A percentile compares a stretch with the other conserved stretches of the same genome.
Conservation (phyloP, 2,113 vertebrate genomes). For the Saccopteryx bilineata region DNA sequence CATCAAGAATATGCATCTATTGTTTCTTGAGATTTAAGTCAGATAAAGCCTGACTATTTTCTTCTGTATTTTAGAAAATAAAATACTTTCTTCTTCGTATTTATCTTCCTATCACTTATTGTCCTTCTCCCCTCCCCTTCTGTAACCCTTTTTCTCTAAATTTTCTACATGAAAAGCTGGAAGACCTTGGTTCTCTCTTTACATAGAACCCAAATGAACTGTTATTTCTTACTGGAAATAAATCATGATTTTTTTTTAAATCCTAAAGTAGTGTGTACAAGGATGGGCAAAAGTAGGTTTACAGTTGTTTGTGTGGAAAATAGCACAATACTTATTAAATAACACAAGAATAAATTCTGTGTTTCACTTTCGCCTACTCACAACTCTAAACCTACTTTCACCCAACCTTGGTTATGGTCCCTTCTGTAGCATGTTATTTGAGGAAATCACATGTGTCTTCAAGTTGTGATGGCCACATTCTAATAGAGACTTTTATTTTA, state of each 20-base stretch:
- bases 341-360: too few relatives aligned
- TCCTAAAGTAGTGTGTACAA: too few relatives aligned
- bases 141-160: not conserved
- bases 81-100: not conserved
- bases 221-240: not conserved
- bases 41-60: slow-evolving; percentile 14
- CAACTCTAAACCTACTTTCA: too few relatives aligned
- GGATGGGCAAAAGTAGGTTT: too few relatives aligned
- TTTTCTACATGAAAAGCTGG: slow-evolving; percentile 37
- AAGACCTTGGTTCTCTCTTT: not conserved
- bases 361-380: too few relatives aligned
- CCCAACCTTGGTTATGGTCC: too few relatives aligned
- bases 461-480: not conserved
- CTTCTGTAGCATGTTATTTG: not conserved
- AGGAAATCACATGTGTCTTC: not conserved
- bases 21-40: not conserved
- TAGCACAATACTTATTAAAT: too few relatives aligned
- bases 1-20: not conserved
- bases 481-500: slow-evolving; percentile 10
- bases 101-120: not conserved
- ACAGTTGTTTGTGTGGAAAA: too few relatives aligned
- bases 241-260: not conserved
- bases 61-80: not conserved
- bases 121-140: not conserved
- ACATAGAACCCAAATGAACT: slow-evolving; percentile 17